Evolutionary conservation across 2,113 vertebrate species (phyloP).

Genomic region (Charina bottae): DNA sequence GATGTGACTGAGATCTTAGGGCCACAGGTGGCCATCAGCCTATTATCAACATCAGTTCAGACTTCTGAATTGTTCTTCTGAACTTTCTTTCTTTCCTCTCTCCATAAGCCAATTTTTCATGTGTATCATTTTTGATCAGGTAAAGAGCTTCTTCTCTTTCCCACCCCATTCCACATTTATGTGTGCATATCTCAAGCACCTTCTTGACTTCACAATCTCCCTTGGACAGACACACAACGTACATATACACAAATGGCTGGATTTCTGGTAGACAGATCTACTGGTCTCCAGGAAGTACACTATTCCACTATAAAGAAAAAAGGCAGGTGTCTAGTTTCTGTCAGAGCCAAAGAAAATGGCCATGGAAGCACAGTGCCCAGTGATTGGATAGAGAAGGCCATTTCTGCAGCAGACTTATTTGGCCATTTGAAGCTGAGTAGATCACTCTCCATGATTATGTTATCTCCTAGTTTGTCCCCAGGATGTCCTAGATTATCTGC

Average conservation of each 20-base stretch:
- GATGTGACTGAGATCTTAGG: background rate
- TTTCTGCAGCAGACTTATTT: background rate
- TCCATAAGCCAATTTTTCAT: background rate
- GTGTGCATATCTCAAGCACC: background rate
- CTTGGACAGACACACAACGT: background rate
- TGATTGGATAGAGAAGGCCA: background rate
- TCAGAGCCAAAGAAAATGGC: background rate
- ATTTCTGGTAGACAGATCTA: background rate
- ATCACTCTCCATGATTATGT: background rate
- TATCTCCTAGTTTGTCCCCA: background rate
- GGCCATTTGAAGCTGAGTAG: background rate
- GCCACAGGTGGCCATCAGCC: background rate
- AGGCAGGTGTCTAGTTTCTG: background rate
- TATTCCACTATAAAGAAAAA: background rate
- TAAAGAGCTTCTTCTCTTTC: background rate
- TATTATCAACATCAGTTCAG: background rate
- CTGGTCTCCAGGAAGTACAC: background rate
- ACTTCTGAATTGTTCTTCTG: background rate
- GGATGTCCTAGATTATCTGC: background rate
- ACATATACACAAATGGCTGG: background rate
- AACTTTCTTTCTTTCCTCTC: background rate
- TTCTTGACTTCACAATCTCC: background rate
- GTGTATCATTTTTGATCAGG: background rate
- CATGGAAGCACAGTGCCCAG: background rate
- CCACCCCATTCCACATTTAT: background rate